Evolutionary conservation across 2,113 vertebrate genomes (phyloP), one percentile per base, ranked within the genome.

Genomic region (Ailurus styani): DNA sequence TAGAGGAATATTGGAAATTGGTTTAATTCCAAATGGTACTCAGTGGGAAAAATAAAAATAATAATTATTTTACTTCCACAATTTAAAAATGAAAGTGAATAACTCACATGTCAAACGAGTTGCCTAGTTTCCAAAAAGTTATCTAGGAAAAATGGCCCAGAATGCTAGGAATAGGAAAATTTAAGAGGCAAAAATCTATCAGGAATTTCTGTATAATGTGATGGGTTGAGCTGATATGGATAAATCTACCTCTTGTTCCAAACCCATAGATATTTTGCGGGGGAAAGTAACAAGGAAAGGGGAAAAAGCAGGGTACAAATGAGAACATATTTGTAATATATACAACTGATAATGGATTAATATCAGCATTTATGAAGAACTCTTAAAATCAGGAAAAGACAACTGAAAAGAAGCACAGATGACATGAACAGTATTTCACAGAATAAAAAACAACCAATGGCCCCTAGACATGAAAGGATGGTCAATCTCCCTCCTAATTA

Each of bases 51-150:
- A 97, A 82, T 83, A 54, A 13, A 20, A 90, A 78, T 7, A 45
- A 21, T 11, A 83, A 42, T 23, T 85, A 90, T 62, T 93, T 70
- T 75, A 87, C 21, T 81, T 94, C 45, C 29, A 75, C 55, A 81
- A 81, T 90, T 98, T 87, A 60, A 93, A 94, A 94, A 89, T 72
- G 40, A 95, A 93, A 92, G 84, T 40, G 27, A 90, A 73, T 79
- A 75, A 75, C 90, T 93, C 47, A 77, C 47, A 92, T 54, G 31
- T 78, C 57, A 91, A 89, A 86, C 23, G 82, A 27, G 7, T 29
- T 93, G 20, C 70, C 40, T 40, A 27, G 68, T 90, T 97, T 95
- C 75, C 12, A 50, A 57, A 89, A 92, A 78, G 14, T 68, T 93
- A 62, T 90, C 34, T 85, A 83, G 45, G 42, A 85, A 89, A 81